Conservation (phyloP, 2,888 invertebrate genomes). For the Ceratothoa steindachneri region DNA sequence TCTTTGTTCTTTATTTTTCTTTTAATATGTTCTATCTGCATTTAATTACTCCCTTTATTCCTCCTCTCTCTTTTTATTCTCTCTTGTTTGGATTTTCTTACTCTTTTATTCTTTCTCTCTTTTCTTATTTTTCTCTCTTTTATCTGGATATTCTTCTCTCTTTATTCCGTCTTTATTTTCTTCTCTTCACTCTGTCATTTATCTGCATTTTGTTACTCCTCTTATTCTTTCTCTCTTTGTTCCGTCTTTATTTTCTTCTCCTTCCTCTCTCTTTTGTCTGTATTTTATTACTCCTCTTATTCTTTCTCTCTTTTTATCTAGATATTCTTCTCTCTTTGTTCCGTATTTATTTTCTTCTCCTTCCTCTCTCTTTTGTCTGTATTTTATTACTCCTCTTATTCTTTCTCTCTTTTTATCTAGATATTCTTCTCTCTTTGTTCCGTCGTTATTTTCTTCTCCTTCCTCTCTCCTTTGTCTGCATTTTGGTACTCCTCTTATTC, state of each 20-base stretch:
- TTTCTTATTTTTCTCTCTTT: background rate
- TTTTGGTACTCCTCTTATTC: no score
- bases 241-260: background rate
- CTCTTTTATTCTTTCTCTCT: background rate
- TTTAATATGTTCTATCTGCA: background rate
- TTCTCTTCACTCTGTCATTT: background rate
- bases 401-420: no score
- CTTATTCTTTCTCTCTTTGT: no score
- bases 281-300: no score
- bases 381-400: no score
- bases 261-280: background rate
- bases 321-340: no score
- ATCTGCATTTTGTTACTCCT: background rate
- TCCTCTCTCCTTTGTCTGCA: no score
- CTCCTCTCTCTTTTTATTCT: background rate
- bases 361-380: no score
- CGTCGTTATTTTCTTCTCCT: no score
- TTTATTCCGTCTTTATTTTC: background rate
- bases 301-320: no score
- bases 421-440: no score
- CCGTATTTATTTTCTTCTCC: no score
- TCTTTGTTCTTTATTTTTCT: background rate
- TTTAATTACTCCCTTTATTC: background rate
- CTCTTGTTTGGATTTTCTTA: background rate
- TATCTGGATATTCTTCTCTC: background rate